Base-by-base conservation (phyloP, 2,113 vertebrate genomes). In the Tringa solitaria region DNA sequence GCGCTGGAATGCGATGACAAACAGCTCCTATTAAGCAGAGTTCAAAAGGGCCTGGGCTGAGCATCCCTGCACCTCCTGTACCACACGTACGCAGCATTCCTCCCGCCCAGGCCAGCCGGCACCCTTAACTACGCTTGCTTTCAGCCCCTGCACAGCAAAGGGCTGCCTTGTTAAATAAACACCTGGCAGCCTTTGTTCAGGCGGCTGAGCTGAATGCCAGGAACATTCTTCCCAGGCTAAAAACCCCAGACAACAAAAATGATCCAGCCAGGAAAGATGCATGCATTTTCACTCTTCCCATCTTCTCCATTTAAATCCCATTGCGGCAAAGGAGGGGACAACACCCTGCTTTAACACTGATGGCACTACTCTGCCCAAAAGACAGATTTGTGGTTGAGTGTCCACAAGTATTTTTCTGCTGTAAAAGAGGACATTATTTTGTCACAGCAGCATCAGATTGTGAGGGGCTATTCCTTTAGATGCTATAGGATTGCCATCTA, bases 51-150 rank as follows among this genome's bases (percentile, higher is more conserved):
- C 65, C 41, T 9, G 9, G 69, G 60, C 56, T 53, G 90, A 70
- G 60, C 17, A 11, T 74, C 90, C 61, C 85, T 43, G 94, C 53
- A 59, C 90, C 85, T 85, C 75, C n/a, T 9, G 79, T 89, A 53
- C 83, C 94, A 84, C 92, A 94, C 94, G 90, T 96, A 89, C 7
- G 6, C 95, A 67, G 68, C 94, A 95, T 95, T 95, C 94, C 93
- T 95, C 50, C 54, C 24, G 28, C 4, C 10, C 27, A 5, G 57
- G 39, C 32, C 64, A 70, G 63, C 45, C 80, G 20, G 69, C 24
- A 65, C 75, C 75, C 80, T 46, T 43, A 45, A 65, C 77, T 39
- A 43, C 5, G 6, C 33, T 19, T 6, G 18, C 87, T 70, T 82
- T 77, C 80, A 59, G 59, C 33, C 46, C 33, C 41, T 1, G 73